phyloP scores from a whole-genome alignment of 1,140 invertebrate genomes.

The Drosophila suzukii region DNA sequence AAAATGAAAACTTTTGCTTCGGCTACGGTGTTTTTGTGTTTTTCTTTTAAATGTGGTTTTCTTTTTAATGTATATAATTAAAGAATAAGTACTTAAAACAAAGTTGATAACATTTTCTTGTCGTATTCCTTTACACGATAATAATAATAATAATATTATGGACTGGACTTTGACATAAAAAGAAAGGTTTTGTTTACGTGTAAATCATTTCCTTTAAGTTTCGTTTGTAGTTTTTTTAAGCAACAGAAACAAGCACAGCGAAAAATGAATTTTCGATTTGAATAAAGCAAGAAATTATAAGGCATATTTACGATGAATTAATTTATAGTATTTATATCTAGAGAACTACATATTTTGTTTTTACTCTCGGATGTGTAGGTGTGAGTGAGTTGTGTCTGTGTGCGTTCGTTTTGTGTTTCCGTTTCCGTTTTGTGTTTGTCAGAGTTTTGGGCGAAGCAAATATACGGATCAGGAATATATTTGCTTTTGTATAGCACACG shows the following conservation, averaged over 20 bases:
- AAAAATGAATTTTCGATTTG: conserved; percentile 51
- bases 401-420: conserved; percentile 53
- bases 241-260: conserved; percentile 76
- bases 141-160: conserved; percentile 71
- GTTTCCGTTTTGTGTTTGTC: conserved; percentile 52
- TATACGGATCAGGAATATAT: conserved; percentile 35
- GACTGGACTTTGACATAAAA: conserved; percentile 65
- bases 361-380: conserved; percentile 30
- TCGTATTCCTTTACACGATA: conserved; percentile 48
- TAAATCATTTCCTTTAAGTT: conserved; percentile 12
- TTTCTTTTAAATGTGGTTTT: conserved; percentile 27
- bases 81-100: conserved; percentile 83
- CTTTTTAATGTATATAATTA: conserved; percentile 70
- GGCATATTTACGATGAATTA: conserved; percentile 58
- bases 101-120: conserved; percentile 76
- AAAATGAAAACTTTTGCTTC: conserved; percentile 26
- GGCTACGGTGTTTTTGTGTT: conserved; percentile 21
- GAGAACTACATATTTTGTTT: conserved; percentile 62
- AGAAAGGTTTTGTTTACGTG: conserved; percentile 31
- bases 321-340: conserved; percentile 49
- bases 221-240: conserved; percentile 44
- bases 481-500: conserved; percentile 58
- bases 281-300: conserved; percentile 63
- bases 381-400: conserved; percentile 28
- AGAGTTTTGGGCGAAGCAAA: conserved; percentile 30